Evolutionary conservation across 2,113 vertebrate species (phyloP).

Genomic region (Synodontis membranacea): DNA sequence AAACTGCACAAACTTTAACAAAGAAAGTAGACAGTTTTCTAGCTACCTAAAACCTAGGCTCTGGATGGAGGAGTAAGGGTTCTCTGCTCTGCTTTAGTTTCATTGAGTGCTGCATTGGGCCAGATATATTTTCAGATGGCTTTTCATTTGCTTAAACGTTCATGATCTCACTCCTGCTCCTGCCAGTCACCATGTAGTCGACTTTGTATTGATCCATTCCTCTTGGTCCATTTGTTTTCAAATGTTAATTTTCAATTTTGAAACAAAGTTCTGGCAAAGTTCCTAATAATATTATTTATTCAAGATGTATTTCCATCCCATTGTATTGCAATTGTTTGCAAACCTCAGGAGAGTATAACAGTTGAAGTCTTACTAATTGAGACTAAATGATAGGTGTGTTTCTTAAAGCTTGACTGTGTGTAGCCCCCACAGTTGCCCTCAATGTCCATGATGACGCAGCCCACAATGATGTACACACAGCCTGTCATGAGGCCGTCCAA

Average conservation of each 20-base stretch:
- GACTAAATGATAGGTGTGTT: not conserved
- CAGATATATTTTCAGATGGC: too few relatives aligned
- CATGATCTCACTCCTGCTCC: not conserved
- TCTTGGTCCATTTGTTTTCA: not conserved
- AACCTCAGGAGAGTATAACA: not conserved
- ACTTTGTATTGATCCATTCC: not conserved
- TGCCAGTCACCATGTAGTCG: not conserved
- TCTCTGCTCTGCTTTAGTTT: too few relatives aligned
- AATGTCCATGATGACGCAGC: slow-evolving; percentile 93
- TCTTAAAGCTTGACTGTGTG: slow-evolving; percentile 23
- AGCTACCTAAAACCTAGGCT: too few relatives aligned
- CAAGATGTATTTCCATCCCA: not conserved
- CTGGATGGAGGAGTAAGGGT: too few relatives aligned
- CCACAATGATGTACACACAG: slow-evolving; percentile 95
- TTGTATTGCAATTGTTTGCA: not conserved
- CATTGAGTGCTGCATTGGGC: too few relatives aligned
- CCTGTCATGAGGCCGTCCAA: slow-evolving; percentile 97
- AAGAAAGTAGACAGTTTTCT: too few relatives aligned
- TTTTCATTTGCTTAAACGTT: too few relatives aligned
- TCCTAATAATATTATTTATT: not conserved
- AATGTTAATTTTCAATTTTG: not conserved
- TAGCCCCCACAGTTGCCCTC: slow-evolving; percentile 91
- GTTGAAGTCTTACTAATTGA: not conserved
- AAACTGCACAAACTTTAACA: too few relatives aligned
- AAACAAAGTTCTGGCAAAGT: not conserved